Conservation (phyloP, 2,888 invertebrate genomes). For the Lepidocyrtinus sp. region DNA sequence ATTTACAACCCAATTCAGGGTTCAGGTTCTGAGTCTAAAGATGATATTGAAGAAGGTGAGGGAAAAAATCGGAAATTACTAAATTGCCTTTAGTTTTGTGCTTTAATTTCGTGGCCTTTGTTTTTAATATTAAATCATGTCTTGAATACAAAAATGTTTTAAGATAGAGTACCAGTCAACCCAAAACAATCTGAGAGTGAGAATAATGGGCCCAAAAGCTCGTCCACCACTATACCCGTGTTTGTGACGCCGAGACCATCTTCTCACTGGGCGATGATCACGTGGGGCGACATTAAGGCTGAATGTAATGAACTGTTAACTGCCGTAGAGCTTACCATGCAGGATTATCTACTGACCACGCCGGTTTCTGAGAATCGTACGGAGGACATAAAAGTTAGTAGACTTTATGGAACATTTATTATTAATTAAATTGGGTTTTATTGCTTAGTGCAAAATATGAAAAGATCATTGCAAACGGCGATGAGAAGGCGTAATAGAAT, state of each 20-base stretch:
- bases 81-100: too few relatives aligned
- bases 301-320: constrained; percentile 6
- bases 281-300: not conserved
- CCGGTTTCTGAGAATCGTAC: constrained; percentile 27
- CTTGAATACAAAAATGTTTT: too few relatives aligned
- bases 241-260: not conserved
- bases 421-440: not conserved
- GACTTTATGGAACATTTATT: not conserved
- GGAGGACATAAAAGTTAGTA: not conserved
- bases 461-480: constrained; percentile 30
- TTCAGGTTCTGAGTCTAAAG: too few relatives aligned
- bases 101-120: too few relatives aligned
- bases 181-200: not conserved
- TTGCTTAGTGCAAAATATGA: constrained; percentile 38
- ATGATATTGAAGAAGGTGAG: too few relatives aligned
- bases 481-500: constrained; percentile 25
- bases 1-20: too few relatives aligned
- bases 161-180: too few relatives aligned
- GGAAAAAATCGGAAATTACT: too few relatives aligned
- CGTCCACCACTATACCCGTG: not conserved
- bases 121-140: too few relatives aligned
- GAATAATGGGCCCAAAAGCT: not conserved
- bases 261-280: not conserved
- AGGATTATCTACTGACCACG: constrained; percentile 27
- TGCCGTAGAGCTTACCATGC: constrained; percentile 22